These are phyloP conservation scores for Crotalus tigris DNA, from an alignment of 2,113 vertebrate genomes.

Conservation along the genomic window DNA sequence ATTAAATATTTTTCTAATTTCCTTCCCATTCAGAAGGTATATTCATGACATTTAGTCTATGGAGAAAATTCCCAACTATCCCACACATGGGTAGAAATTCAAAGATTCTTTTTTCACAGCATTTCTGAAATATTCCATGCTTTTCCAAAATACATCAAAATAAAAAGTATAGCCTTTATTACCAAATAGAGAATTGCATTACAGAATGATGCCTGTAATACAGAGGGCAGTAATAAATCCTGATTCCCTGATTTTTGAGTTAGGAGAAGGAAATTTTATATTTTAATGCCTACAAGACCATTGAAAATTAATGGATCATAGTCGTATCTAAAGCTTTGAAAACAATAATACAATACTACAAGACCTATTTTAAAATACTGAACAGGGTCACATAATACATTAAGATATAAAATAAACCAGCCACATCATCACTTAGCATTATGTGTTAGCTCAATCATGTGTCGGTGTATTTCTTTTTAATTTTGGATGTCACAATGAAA, in stretches of 20 bases:
- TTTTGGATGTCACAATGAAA: not conserved
- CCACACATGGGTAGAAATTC: not conserved
- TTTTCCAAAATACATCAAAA: not conserved
- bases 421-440: not conserved
- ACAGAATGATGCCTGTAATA: not conserved
- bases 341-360: not conserved
- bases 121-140: not conserved
- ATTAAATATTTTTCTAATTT: not conserved
- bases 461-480: not conserved
- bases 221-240: not conserved
- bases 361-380: not conserved
- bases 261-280: not conserved
- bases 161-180: not conserved
- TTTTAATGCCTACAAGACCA: not conserved
- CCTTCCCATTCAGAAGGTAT: not conserved
- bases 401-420: not conserved
- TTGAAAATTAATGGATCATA: not conserved
- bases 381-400: not conserved
- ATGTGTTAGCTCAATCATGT: not conserved
- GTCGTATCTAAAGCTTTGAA: not conserved
- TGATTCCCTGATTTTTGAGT: not conserved
- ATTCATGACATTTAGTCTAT: not conserved
- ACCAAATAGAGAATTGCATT: not conserved
- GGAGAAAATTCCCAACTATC: not conserved
- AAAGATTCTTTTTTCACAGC: not conserved